Evolutionary conservation across 92 coral and sea anemone species (phyloP).

Genomic region (Desmophyllum pertusum): DNA sequence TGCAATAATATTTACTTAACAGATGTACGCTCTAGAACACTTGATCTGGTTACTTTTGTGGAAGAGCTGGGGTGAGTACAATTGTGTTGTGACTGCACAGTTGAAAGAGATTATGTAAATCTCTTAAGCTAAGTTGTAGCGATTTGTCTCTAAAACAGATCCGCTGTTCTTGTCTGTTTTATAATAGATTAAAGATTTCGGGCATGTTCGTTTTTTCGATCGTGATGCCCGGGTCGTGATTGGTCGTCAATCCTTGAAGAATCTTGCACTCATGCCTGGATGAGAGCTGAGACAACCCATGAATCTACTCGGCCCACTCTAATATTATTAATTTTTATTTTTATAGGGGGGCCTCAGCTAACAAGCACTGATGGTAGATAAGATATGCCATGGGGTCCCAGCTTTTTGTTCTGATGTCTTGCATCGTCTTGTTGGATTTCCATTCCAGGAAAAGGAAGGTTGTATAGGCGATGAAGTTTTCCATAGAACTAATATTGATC

Average conservation of each 20-base stretch:
- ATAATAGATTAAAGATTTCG: not conserved
- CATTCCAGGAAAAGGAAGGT: conserved; percentile 85
- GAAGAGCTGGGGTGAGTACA: conserved; percentile 70
- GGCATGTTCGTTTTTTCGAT: not conserved
- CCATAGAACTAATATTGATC: not conserved
- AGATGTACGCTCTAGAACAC: conserved; percentile 49
- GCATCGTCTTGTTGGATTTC: conserved; percentile 77
- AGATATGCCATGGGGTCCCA: conserved; percentile 81
- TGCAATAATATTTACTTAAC: not conserved
- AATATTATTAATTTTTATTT: not conserved
- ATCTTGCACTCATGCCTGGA: not conserved
- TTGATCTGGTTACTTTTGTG: conserved; percentile 57
- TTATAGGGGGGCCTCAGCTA: conserved; percentile 75
- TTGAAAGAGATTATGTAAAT: not conserved
- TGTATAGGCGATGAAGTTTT: not conserved
- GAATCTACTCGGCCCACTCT: not conserved
- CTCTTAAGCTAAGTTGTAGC: not conserved
- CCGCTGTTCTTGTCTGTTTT: not conserved
- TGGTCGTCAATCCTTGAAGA: no score
- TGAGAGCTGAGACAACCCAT: not conserved
- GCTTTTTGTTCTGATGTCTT: conserved; percentile 74
- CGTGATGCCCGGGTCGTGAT: not conserved
- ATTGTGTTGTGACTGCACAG: not conserved
- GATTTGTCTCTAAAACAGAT: not conserved
- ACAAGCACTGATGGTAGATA: conserved; percentile 71